Evolutionary conservation across 2,888 invertebrate species (phyloP), one percentile per base, ranked within the genome.

Genomic region (Molorchus minor): DNA sequence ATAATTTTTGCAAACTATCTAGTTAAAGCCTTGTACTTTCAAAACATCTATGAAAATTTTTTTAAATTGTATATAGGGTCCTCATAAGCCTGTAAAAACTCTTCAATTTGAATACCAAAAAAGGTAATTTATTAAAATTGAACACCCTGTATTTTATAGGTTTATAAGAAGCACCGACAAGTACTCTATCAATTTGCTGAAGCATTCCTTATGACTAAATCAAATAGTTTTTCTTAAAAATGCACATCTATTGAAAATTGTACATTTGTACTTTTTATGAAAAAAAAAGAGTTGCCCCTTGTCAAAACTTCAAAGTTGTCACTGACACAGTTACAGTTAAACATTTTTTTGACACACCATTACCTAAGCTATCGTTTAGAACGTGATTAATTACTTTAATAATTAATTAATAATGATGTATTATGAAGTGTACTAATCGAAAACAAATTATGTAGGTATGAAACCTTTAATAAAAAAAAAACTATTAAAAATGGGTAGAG

Each of bases 401-500:
- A 36, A 36, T 36, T 36, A 36, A 36, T 36, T 13, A 36, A 8
- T 25, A 25, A 8, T 4, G 4, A 25, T 25, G 25, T 36, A 36
- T 36, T 36, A 36, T 36, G 36, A 36, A 36, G 36, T 36, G 36
- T 36, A 36, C n/a, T 36, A 36, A 36, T 36, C 15, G 15, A 36
- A 36, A 36, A 13, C 36, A 36, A 36, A 36, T 36, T 36, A 36
- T 36, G 36, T 36, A 36, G n/a, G n/a, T n/a, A n/a, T n/a, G n/a
- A n/a, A n/a, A n/a, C n/a, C n/a, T n/a, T n/a, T n/a, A n/a, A n/a
- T n/a, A n/a, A n/a, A n/a, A n/a, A n/a, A n/a, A n/a, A n/a, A n/a
- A n/a, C n/a, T n/a, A n/a, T n/a, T n/a, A n/a, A n/a, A n/a, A n/a
- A n/a, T n/a, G n/a, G n/a, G n/a, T n/a, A n/a, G n/a, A n/a, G n/a